phyloP scores from a whole-genome alignment of 2,113 vertebrate genomes.

The Ellobius talpinus region DNA sequence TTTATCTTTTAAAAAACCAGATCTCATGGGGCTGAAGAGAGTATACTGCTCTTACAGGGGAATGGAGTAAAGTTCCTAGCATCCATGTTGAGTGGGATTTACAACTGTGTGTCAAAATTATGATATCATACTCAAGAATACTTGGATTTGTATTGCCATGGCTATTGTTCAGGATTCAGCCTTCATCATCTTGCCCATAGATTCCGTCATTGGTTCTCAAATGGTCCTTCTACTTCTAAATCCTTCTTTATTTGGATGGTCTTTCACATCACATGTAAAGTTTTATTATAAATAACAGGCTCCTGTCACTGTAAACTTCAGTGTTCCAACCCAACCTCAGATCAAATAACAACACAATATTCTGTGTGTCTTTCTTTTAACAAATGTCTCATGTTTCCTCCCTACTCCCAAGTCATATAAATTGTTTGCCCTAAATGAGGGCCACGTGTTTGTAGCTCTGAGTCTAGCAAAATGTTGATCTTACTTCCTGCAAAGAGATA shows the following conservation, averaged over 20 bases:
- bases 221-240: background rate
- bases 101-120: background rate
- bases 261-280: background rate
- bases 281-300: background rate
- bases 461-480: background rate
- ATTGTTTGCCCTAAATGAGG: background rate
- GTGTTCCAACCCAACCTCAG: background rate
- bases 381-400: background rate
- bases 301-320: background rate
- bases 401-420: too few species aligned
- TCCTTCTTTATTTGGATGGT: background rate
- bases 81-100: background rate
- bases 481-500: background rate
- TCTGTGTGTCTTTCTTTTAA: background rate
- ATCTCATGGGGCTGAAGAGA: background rate
- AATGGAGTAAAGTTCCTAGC: background rate
- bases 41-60: background rate
- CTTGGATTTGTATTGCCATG: background rate
- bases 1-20: constrained; percentile 4
- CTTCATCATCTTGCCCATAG: background rate
- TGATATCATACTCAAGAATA: background rate
- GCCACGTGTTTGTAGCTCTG: background rate
- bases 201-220: background rate
- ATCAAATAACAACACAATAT: background rate
- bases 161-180: background rate